Percentiles rank a stretch among this genome's conserved stretches.
phyloP scores from a whole-genome alignment of 2,797 vertebrate genomes.

The Hypotaenidia philippensis region DNA sequence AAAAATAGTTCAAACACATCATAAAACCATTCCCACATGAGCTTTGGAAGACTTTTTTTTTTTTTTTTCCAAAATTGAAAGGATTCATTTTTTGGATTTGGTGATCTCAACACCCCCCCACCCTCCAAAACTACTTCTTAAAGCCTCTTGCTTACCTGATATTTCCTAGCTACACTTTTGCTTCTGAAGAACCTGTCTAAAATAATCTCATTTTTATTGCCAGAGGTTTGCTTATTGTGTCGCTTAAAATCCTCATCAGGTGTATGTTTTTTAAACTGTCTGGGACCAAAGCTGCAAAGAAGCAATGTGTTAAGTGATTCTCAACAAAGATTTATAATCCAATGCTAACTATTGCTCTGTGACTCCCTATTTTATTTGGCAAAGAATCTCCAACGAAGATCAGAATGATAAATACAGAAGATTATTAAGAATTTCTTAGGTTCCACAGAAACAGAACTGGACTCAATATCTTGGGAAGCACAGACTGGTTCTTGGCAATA shows the following conservation, averaged over 20 bases:
- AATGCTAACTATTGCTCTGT: not conserved
- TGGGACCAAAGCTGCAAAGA: not conserved
- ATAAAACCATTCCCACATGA: not conserved
- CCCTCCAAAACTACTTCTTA: not conserved
- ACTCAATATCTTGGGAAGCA: not conserved
- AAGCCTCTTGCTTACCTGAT: not conserved
- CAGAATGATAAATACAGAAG: not conserved
- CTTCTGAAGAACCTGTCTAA: not conserved
- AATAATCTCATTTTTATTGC: not conserved
- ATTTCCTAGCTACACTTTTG: not conserved
- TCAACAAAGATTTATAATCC: not conserved
- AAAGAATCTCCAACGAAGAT: not conserved
- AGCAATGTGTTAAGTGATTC: not conserved
- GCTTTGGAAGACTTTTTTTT: not conserved
- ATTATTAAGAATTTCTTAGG: not conserved
- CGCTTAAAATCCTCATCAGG: slow-evolving; percentile 6
- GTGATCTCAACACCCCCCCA: not conserved
- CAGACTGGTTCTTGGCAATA: not conserved
- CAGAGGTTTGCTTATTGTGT: not conserved
- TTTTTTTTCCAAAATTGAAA: not conserved
- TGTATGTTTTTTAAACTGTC: not conserved
- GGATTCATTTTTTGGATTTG: not conserved
- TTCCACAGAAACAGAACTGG: not conserved
- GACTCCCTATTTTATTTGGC: not conserved
- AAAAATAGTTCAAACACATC: not conserved